A percentile compares a stretch with the other conserved stretches of the same genome.
Evolutionary conservation across 2,888 invertebrate genomes (phyloP).

Genomic region (Aphodius granarius): DNA sequence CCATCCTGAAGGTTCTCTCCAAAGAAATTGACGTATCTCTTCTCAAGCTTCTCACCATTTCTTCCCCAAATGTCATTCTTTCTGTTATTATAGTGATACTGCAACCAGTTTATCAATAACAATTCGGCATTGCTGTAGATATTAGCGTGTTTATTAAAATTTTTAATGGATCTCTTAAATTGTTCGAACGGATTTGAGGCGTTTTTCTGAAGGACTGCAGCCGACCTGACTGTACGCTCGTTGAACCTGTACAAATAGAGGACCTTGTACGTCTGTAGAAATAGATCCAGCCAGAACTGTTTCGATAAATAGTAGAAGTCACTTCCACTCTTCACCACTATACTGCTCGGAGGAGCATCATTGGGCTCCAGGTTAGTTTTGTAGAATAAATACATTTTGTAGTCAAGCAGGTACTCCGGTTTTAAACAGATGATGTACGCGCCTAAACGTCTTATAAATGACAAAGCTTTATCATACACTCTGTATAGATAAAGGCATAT

Average conservation of each 20-base stretch:
- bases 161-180: slow-evolving; percentile 6
- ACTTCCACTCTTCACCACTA: not conserved
- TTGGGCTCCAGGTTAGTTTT: slow-evolving; percentile 32
- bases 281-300: slow-evolving; percentile 63
- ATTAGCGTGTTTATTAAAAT: slow-evolving; percentile 3
- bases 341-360: slow-evolving; percentile 1
- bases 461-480: slow-evolving; percentile 46
- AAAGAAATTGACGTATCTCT: slow-evolving; percentile 48
- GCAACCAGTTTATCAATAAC: slow-evolving; percentile 52
- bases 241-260: slow-evolving; percentile 47
- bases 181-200: not conserved
- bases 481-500: slow-evolving; percentile 32
- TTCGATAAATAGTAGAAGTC: slow-evolving; percentile 44
- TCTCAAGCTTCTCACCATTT: not conserved
- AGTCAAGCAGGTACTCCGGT: slow-evolving; percentile 51
- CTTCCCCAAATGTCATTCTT: slow-evolving; percentile 29
- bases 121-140: slow-evolving; percentile 39
- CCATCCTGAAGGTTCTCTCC: slow-evolving; percentile 60
- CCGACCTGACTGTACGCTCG: not conserved
- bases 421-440: slow-evolving; percentile 51
- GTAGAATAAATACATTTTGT: slow-evolving; percentile 47
- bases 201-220: not conserved
- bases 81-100: slow-evolving; percentile 48
- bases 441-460: slow-evolving; percentile 46
- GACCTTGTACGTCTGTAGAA: slow-evolving; percentile 64